phyloP scores from a whole-genome alignment of 2,113 vertebrate species.

The Enhydra lutris region DNA sequence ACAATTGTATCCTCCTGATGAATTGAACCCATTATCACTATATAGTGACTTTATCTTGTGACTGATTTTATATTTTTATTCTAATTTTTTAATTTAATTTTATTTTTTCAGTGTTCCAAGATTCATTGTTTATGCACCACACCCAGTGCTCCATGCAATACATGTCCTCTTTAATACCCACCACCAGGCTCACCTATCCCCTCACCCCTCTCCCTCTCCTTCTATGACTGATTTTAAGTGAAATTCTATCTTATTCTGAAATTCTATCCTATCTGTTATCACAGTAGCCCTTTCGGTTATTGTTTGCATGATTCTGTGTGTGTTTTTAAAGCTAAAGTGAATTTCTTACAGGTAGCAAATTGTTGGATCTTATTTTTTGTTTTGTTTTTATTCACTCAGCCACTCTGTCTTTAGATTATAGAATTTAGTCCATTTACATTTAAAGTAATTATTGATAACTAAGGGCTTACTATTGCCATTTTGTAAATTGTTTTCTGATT shows the following conservation, averaged over 20 bases:
- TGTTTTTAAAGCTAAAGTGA: not conserved
- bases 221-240: not conserved
- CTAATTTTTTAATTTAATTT: too few species aligned
- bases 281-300: not conserved
- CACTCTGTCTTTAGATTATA: not conserved
- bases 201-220: too few species aligned
- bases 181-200: too few species aligned
- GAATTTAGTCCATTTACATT: not conserved
- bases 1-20: not conserved
- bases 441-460: not conserved
- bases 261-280: not conserved
- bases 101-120: too few species aligned
- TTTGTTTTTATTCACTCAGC: not conserved
- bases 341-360: not conserved
- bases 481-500: not conserved
- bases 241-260: not conserved
- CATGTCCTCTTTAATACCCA: too few species aligned
- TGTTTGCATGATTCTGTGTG: not conserved
- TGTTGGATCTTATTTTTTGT: not conserved
- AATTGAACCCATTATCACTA: not conserved
- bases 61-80: not conserved
- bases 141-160: too few species aligned
- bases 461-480: not conserved
- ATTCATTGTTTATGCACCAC: too few species aligned
- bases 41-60: not conserved